Evolutionary conservation across 1,140 invertebrate species (phyloP), one percentile per base, ranked within the genome.

Genomic region (Trigoniulus corallinus): DNA sequence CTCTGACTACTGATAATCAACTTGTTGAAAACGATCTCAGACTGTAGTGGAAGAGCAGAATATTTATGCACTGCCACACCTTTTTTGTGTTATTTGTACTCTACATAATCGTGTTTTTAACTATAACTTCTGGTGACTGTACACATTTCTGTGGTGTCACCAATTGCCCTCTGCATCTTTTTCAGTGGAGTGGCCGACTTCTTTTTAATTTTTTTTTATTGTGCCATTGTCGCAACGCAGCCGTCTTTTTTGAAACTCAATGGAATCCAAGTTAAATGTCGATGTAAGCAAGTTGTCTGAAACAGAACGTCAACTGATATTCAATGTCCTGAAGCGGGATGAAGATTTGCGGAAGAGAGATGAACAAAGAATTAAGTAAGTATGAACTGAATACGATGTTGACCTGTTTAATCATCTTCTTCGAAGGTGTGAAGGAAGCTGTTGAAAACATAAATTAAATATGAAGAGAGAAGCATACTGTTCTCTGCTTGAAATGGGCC

Each of bases 331-430:
- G 10, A 52, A 50, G 43, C 37, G 57, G 23, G 57, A 59, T 44
- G 47, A 57, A 48, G 50, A 57, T 24, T 26, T 59, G 22, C 27
- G 56, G 29, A 44, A 37, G 4, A 22, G 54, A 42, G 56, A 59
- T 42, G 56, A 57, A 44, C 44, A 52, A 37, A 43, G 54, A 1
- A 48, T 59, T 27, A 29, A 47, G 57, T 59, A 46, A 56, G 57
- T 44, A 44, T 39, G 37, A 13, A 39, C 37, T 39, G 18, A 39
- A 39, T 39, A 39, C 37, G 37, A 24, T 21, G 18, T 44, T 18
- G 12, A 44, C 18, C 7, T 44, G 24, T 21, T 21, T 39, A 18
- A 12, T 12, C 18, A 13, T 39, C 12, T 39, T 39, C 18, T 18
- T 12, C 12, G 12, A 39, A 12, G 18, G 37, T 12, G 12, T 39